Conservation (phyloP, 1,140 invertebrate genomes). For the Ylistrum balloti region DNA sequence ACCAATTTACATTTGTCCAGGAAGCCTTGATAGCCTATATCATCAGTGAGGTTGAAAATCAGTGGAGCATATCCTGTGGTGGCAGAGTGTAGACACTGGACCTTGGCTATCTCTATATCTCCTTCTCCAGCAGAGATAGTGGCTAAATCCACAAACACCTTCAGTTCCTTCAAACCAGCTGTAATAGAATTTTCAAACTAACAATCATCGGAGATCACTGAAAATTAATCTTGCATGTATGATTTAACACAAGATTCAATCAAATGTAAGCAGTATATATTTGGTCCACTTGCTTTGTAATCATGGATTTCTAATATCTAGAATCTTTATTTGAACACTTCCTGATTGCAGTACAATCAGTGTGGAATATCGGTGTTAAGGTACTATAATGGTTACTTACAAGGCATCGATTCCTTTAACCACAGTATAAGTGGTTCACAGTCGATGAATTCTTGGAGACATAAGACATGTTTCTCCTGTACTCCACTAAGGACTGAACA, state of each 20-base stretch:
- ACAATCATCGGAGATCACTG: not conserved
- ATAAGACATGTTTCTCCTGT: constrained; percentile 58
- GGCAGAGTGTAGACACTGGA: constrained; percentile 75
- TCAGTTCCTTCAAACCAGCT: constrained; percentile 76
- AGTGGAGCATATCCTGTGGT: constrained; percentile 78
- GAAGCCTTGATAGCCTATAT: constrained; percentile 68
- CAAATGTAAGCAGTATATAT: too few relatives aligned
- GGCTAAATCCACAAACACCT: constrained; percentile 80
- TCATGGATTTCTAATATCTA: too few relatives aligned
- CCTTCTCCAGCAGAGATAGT: constrained; percentile 79
- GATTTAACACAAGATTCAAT: too few relatives aligned
- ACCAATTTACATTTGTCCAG: constrained; percentile 72
- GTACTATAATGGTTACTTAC: too few relatives aligned
- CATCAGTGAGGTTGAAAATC: constrained; percentile 73
- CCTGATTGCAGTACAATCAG: too few relatives aligned
- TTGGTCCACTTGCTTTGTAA: too few relatives aligned
- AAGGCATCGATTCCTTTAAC: constrained; percentile 71
- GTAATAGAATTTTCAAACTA: constrained; percentile 41
- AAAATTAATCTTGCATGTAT: too few relatives aligned
- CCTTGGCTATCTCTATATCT: constrained; percentile 72
- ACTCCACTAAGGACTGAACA: constrained; percentile 65
- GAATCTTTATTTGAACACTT: too few relatives aligned
- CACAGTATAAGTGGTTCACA: constrained; percentile 71
- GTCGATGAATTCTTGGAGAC: constrained; percentile 68
- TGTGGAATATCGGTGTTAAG: too few relatives aligned